A percentile compares a stretch with the other conserved stretches of the same genome.
phyloP scores from a whole-genome alignment of 2,888 invertebrate genomes.

The Epinotia demarniana region DNA sequence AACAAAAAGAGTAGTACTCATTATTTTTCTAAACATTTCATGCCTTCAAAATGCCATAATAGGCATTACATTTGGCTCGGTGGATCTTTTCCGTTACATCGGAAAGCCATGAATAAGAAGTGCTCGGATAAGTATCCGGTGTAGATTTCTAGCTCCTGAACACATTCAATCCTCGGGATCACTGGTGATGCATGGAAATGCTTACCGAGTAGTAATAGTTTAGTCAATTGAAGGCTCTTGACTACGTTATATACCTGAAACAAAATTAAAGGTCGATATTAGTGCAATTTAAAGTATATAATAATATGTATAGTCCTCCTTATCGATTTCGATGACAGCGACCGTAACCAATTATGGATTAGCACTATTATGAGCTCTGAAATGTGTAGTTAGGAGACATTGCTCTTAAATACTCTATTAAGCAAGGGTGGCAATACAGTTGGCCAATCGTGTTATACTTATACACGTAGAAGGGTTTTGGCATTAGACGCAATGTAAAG shows the following conservation, averaged over 20 bases:
- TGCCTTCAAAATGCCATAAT: background rate
- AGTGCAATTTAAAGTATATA: background rate
- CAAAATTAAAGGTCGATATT: constrained; percentile 9
- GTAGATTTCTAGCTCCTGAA: background rate
- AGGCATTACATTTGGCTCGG: background rate
- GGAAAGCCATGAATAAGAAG: constrained; percentile 4
- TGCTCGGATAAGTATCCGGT: constrained; percentile 14
- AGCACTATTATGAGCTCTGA: too few species aligned
- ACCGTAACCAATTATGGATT: too few species aligned
- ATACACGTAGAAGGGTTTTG: too few species aligned
- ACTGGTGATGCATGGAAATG: constrained; percentile 11
- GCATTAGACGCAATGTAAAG: too few species aligned
- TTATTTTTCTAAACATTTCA: background rate
- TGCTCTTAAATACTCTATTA: too few species aligned
- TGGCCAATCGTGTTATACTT: too few species aligned
- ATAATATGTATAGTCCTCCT: too few species aligned
- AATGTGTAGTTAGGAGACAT: too few species aligned
- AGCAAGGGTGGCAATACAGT: too few species aligned
- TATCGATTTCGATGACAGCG: too few species aligned
- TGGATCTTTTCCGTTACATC: background rate
- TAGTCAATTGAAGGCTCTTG: background rate
- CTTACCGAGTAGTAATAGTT: constrained; percentile 24
- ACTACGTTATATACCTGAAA: constrained; percentile 29
- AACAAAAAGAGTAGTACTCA: background rate
- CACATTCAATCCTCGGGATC: background rate